Evolutionary conservation across 2,797 vertebrate genomes (phyloP), one percentile per base, ranked within the genome.

Genomic region (Myotis vivesi): DNA sequence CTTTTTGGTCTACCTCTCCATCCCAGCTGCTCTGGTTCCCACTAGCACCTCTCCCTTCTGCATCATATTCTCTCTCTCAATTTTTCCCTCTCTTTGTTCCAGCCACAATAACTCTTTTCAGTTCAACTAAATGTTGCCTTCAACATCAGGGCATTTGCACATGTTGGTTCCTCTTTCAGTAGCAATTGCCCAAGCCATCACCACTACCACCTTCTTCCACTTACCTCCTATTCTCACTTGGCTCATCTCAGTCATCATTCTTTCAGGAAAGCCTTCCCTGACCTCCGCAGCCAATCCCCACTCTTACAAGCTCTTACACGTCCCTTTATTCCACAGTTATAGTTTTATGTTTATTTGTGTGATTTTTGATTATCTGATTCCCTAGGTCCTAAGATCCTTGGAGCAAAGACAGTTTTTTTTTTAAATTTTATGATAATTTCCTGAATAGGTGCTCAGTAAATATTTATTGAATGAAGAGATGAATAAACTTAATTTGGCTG

Each of bases 401-500:
- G n/a, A 10, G 16, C 8, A 75, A 20, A 59, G 46, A 81, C 30
- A n/a, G n/a, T 66, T 19, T 20, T 49, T 83, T 77, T 71, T 84
- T 3, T 22, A 19, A 55, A 59, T 41, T 49, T 28, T 75, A 66
- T 33, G 25, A 28, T 77, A 66, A 55, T 91, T 91, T 90, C 28
- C n/a, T 53, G n/a, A 81, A 53, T 51, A 20, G 17, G 17, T 41
- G 17, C 22, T 87, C 30, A 44, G 68, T n/a, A 80, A 86, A 51
- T 49, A 80, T 72, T 76, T 94, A 83, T 38, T 87, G 41, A 90
- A 28, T 83, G n/a, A 20, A 59, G 33, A 71, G 41, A 62, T 66
- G 22, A 76, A 38, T 66, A 38, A 81, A 85, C 6, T 91, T 36
- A 49, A 28, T 12, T 64, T 46, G 81, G 62, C 8, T 77, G 51